Base-by-base conservation (phyloP, 2,888 invertebrate species). In the Hedya salicella region DNA sequence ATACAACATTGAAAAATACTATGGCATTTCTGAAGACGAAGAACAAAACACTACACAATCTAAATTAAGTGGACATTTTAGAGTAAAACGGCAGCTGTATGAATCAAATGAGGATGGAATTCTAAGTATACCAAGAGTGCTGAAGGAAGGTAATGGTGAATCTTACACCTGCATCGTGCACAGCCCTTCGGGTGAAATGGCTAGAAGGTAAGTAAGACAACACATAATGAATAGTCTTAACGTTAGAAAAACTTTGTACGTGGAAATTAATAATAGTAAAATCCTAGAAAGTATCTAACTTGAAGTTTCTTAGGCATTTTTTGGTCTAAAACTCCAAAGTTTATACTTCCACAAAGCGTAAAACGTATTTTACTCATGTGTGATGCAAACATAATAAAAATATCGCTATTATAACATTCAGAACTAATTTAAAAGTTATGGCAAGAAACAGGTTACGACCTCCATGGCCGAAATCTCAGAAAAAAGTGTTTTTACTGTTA, bases 161-260 rank as follows among this genome's bases (percentile, higher is more conserved):
- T 93, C 93, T 61, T 97, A 96, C 83, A 96, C 95, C n/a, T 97
- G 97, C 87, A 94, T 95, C 50, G 96, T 96, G 0, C 94, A 94
- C 62, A 96, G 96, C 78, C 94, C 95, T 32, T 95, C 95, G 1
- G 96, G 96, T 0, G 96, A 96, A 83, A 95, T 95, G 80, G 96
- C 96, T 66, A 94, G 95, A 73, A 93, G 96, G 81, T 91, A 71
- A 69, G 69, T 39, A n/a, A 19, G 6, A 6, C 8, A 13, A n/a
- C 1, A 14, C 14, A 42, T 42, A 14, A 2, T 49, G 4, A 5
- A 16, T 21, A 48, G 36, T 6, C 25, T 6, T 25, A 25, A 25
- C 25, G 9, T 2, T 9, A 11, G 36, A 44, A 56, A 2, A 25
- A 25, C 25, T 6, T 25, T 6, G 6, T 25, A 4, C 25, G 6